Base-by-base conservation (phyloP, 2,113 vertebrate species). In the Shinisaurus crocodilurus region DNA sequence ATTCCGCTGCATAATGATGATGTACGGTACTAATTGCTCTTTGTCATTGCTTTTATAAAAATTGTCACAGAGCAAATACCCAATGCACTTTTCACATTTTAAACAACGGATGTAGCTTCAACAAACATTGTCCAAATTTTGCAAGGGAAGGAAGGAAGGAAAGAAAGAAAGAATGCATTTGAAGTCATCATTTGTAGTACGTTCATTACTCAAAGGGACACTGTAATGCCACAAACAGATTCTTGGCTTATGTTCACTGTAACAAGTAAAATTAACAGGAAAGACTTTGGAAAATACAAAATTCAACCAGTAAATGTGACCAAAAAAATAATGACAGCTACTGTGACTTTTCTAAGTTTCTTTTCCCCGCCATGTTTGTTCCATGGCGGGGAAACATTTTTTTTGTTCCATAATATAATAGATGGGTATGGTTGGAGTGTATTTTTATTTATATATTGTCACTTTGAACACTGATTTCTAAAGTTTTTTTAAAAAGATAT, bases 31-130 rank as follows among this genome's bases (percentile, higher is more conserved):
- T 97, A 97, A 97, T 97, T 97, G 96, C 94, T 97, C 96, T 97
- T 97, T 97, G 96, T 97, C 96, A 97, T 97, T 96, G 97, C 95
- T 97, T 97, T 97, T 97, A 97, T 97, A 97, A 96, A 96, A 97
- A 97, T 96, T 97, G 94, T 96, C 94, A 95, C 63, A 70, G 90
- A 97, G 94, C 94, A 94, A 96, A 97, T 96, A 95, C 94, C 96
- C 96, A 96, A 96, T 96, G 95, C 96, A 95, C 95, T 95, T 97
- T 97, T 97, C 96, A 96, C 69, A 95, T 94, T 97, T 97, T 96
- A 96, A 97, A 97, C 96, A 97, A 97, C 97, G 96, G 95, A 96
- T 96, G 95, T 91, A 96, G 92, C 96, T 96, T 96, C 89, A 92
- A 97, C 94, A 97, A 96, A 97, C 94, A 50, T 95, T 96, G 96